A percentile compares a stretch with the other conserved stretches of the same genome.
These are phyloP conservation scores for Axis porcinus DNA, from an alignment of 2,113 vertebrate species.

Conservation along the genomic window DNA sequence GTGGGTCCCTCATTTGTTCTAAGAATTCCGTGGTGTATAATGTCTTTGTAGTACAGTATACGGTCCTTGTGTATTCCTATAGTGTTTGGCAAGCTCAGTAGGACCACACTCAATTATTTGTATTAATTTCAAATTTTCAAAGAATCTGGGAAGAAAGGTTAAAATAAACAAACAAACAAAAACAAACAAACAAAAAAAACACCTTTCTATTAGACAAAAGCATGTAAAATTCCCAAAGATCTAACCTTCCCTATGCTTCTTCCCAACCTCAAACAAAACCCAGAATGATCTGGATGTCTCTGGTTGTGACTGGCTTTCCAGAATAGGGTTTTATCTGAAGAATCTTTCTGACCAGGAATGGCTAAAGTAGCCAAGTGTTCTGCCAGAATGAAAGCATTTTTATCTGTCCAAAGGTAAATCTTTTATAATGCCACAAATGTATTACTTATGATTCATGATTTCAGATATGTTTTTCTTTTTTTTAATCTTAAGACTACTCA, in stretches of 20 bases:
- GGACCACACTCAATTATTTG: not conserved
- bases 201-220: not conserved
- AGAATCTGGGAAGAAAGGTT: not conserved
- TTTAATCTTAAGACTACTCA: not conserved
- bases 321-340: not conserved
- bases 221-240: not conserved
- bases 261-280: not conserved
- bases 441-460: not conserved
- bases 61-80: rapidly evolving
- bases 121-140: not conserved
- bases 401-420: not conserved
- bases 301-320: not conserved
- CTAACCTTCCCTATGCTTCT: not conserved
- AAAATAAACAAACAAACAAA: not conserved
- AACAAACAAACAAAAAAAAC: not conserved
- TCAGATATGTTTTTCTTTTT: not conserved
- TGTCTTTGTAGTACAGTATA: not conserved
- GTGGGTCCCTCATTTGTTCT: not conserved
- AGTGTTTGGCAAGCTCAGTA: not conserved
- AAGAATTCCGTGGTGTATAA: not conserved
- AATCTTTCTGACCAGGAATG: not conserved
- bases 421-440: not conserved
- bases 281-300: not conserved
- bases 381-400: not conserved
- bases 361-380: not conserved